These are phyloP conservation scores for Metacarcinus magister DNA, from an alignment of 2,888 invertebrate species.

Conservation along the genomic window DNA sequence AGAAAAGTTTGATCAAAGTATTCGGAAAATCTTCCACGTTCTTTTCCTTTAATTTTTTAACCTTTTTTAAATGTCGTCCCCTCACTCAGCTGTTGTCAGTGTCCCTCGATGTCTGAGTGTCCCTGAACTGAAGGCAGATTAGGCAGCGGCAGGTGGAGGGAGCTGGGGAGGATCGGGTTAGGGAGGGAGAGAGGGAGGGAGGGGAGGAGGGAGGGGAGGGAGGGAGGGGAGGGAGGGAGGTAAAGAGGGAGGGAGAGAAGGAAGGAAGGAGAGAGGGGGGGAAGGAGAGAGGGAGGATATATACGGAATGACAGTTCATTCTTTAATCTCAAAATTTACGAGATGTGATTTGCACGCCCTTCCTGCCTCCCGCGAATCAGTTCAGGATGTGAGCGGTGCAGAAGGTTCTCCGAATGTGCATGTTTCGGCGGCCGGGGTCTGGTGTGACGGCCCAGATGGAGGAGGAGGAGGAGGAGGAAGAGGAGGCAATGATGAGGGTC, in stretches of 20 bases:
- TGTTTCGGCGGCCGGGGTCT: neutral
- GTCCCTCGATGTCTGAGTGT: neutral
- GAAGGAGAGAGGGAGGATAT: neutral
- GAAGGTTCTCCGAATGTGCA: neutral
- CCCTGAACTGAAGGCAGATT: neutral
- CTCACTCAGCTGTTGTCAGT: neutral
- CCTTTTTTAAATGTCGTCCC: slow-evolving; percentile 8
- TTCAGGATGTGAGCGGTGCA: neutral
- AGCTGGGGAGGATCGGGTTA: neutral
- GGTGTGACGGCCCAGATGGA: neutral
- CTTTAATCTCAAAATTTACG: neutral
- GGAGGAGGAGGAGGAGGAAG: slow-evolving; percentile 27
- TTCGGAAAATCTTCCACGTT: slow-evolving; percentile 13
- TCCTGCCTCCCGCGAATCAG: neutral
- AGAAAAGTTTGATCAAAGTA: neutral
- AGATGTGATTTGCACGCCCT: neutral
- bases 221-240: too few relatives aligned
- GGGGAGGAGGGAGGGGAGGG: neutral
- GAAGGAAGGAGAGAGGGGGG: slow-evolving; percentile 21
- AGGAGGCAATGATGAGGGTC: neutral
- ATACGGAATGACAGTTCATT: slow-evolving; percentile 21
- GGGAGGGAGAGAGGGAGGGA: neutral
- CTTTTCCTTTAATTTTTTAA: neutral
- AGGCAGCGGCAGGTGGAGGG: neutral
- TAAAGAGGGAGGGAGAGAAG: too few relatives aligned